Percentiles rank a stretch among this genome's conserved stretches.
phyloP scores from a whole-genome alignment of 2,113 vertebrate genomes.

The Thunnus thynnus region DNA sequence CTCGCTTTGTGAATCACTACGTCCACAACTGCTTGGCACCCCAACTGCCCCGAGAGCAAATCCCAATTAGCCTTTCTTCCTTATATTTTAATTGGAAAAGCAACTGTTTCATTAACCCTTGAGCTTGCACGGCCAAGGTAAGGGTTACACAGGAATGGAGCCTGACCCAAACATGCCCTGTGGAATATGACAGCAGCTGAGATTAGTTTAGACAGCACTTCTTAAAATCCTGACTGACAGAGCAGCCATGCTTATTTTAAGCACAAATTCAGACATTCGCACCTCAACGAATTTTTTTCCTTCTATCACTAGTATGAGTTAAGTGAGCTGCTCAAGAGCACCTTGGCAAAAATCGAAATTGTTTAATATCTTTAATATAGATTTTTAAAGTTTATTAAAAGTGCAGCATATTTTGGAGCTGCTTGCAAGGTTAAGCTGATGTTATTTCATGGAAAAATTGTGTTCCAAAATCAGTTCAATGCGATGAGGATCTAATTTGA shows the following conservation, averaged over 20 bases:
- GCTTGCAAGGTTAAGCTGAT: neutral
- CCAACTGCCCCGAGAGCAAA: conserved; percentile 24
- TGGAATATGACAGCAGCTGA: conserved; percentile 24
- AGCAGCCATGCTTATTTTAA: neutral
- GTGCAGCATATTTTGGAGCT: neutral
- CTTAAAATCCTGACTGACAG: neutral
- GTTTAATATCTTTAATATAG: neutral
- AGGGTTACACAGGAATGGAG: conserved; percentile 3
- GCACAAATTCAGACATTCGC: neutral
- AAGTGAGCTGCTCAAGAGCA: neutral
- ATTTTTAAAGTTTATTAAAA: neutral
- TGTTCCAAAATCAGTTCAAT: neutral
- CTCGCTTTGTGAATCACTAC: conserved; percentile 23
- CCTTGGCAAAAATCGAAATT: neutral
- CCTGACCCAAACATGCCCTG: conserved; percentile 13
- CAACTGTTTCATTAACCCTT: conserved; percentile 66
- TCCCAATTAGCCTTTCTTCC: conserved; percentile 65
- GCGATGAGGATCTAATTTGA: too few relatives aligned
- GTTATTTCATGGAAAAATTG: neutral
- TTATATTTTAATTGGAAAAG: conserved; percentile 67
- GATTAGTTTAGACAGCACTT: conserved; percentile 20
- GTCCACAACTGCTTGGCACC: conserved; percentile 11
- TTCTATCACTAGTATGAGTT: neutral
- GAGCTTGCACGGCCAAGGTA: conserved; percentile 19
- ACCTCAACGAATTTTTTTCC: neutral